phyloP scores from a whole-genome alignment of 2,888 invertebrate genomes.

The Andrena chrysosceles region DNA sequence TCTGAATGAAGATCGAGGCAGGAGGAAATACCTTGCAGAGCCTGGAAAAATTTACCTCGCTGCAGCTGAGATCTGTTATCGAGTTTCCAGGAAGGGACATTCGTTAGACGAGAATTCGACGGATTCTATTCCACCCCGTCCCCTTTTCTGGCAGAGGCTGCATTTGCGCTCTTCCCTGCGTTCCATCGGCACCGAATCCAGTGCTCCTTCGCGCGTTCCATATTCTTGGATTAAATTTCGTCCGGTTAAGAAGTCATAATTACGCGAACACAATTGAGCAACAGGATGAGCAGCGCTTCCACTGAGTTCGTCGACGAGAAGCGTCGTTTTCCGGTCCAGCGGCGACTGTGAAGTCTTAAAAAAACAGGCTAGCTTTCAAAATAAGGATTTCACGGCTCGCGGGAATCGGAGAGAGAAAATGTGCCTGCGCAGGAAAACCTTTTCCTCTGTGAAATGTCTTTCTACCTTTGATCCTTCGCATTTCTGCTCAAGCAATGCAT shows the following conservation, averaged over 20 bases:
- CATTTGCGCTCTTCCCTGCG: not conserved
- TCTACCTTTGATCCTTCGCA: not conserved
- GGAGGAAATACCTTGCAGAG: not conserved
- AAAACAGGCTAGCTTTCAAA: not conserved
- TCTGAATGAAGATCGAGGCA: not conserved
- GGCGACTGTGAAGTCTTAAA: not conserved
- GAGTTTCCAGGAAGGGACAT: not conserved
- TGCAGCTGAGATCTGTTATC: not conserved
- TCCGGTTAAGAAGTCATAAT: conserved; percentile 26
- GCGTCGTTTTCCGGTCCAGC: not conserved
- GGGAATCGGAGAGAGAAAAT: not conserved
- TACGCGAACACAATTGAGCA: conserved; percentile 2
- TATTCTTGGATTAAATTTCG: conserved; percentile 40
- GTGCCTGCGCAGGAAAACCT: not conserved
- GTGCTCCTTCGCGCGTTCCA: conserved; percentile 2
- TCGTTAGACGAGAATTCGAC: not conserved
- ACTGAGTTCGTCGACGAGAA: not conserved
- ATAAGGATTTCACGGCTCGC: not conserved
- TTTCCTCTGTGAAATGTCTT: not conserved
- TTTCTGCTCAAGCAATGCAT: not conserved
- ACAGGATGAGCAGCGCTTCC: not conserved
- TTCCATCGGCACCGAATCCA: not conserved
- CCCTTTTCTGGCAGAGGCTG: not conserved
- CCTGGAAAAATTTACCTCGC: not conserved
- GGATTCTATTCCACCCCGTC: not conserved